Percentiles rank a stretch among this genome's conserved stretches.
Evolutionary conservation across 2,888 invertebrate species (phyloP).

Genomic region (Drepana falcataria): DNA sequence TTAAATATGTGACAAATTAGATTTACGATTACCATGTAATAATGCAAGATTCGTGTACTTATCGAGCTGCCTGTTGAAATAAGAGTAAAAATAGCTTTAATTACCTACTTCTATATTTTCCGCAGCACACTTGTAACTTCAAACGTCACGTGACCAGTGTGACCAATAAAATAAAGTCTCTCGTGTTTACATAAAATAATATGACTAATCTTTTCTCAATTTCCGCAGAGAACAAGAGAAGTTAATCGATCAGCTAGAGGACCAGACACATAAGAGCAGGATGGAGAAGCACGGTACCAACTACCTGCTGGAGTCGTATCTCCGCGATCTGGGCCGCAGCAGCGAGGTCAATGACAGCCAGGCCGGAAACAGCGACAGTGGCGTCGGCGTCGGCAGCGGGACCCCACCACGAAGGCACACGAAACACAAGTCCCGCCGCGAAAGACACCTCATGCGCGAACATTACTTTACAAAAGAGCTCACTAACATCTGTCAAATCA

Average conservation of each 20-base stretch:
- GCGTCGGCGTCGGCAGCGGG: constrained; percentile 83
- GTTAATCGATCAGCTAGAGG: constrained; percentile 87
- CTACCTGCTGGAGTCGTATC: constrained; percentile 87
- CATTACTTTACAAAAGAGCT: constrained; percentile 77
- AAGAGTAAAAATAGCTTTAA: too few species aligned
- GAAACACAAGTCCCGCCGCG: constrained; percentile 75
- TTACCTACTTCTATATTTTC: too few species aligned
- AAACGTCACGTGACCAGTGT: too few species aligned
- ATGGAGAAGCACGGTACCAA: constrained; percentile 88
- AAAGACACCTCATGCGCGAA: constrained; percentile 73
- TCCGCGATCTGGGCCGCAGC: constrained; percentile 68
- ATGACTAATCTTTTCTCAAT: not conserved
- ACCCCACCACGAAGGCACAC: constrained; percentile 76
- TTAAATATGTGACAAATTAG: too few species aligned
- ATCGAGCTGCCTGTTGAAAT: too few species aligned
- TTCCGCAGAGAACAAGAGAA: constrained; percentile 83
- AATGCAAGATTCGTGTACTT: too few species aligned
- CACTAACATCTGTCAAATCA: constrained; percentile 73
- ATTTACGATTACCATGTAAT: too few species aligned
- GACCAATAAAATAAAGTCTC: too few species aligned
- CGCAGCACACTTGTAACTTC: too few species aligned
- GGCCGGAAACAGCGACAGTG: constrained; percentile 84
- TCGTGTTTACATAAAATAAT: too few species aligned
- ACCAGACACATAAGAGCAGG: constrained; percentile 85
- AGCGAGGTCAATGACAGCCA: constrained; percentile 74